Evolutionary conservation across 2,113 vertebrate genomes (phyloP), one percentile per base, ranked within the genome.

Genomic region (Struthidea cinerea): DNA sequence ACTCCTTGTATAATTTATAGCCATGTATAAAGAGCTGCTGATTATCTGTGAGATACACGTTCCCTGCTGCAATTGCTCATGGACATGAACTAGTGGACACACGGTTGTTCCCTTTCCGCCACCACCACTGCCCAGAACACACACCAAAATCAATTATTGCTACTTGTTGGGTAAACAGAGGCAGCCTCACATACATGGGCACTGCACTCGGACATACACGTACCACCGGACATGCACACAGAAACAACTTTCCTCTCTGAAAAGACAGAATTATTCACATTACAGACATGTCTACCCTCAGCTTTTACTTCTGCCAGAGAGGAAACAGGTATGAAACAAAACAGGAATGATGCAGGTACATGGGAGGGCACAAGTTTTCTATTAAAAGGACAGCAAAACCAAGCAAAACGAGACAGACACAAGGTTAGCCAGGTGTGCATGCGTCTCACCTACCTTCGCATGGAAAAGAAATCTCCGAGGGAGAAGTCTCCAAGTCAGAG

Each of bases 391-490:
- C 75, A 96, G 75, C 37, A 95, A 94, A 87, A 86, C 3, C 70
- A 93, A 92, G 63, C 1, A 13, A 82, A 93, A 95, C 0, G 0
- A 94, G 71, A 93, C 83, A 93, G 90, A 89, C 85, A 91, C 11
- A 93, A 71, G 89, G 84, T 80, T 80, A 94, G 74, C 69, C 93
- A 96, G 94, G 90, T 92, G 93, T 96, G 90, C 90, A 94, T 89
- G 81, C 95, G 0, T 83, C 92, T 95, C 93, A 97, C 97, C 96
- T 97, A 97, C 97, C 97, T 97, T 97, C 64, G 95, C 97, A 97
- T 97, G 97, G 97, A 97, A 97, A 95, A 96, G 92, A 94, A 94
- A 95, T 96, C 93, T 97, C 95, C 93, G 37, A 93, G 97, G 84
- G 85, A 81, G 79, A 93, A 94, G 93, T 95, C 93, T 97, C 95